Conservation (phyloP, 2,797 vertebrate species). For the Molossus molossus region DNA sequence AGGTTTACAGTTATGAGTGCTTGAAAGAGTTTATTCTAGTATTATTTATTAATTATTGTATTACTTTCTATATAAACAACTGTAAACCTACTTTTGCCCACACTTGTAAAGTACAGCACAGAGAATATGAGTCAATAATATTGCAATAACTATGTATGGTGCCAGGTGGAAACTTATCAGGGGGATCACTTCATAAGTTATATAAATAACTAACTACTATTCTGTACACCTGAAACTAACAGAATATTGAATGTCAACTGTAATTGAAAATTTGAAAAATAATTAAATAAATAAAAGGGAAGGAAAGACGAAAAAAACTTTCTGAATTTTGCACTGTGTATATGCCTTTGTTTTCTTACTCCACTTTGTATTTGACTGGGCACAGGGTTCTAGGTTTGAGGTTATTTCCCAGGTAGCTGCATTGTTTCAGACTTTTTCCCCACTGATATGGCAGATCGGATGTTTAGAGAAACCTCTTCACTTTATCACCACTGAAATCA, state of each 20-base stretch:
- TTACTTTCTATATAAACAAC: too few species aligned
- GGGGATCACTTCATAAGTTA: neutral
- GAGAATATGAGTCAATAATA: too few species aligned
- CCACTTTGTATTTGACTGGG: neutral
- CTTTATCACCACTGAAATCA: neutral
- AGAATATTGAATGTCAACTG: neutral
- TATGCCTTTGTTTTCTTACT: neutral
- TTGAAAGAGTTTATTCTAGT: too few species aligned
- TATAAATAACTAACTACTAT: neutral
- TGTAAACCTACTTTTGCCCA: too few species aligned
- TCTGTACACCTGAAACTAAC: neutral
- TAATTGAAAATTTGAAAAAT: neutral
- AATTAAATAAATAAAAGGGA: neutral
- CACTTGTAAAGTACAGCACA: too few species aligned
- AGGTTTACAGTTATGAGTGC: too few species aligned
- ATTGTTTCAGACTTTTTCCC: conserved; percentile 18
- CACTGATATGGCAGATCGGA: neutral
- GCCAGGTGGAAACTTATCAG: too few species aligned
- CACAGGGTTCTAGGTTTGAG: conserved; percentile 19
- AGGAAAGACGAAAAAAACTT: neutral
- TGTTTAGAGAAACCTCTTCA: conserved; percentile 9
- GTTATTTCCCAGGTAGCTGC: neutral
- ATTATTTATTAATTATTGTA: too few species aligned
- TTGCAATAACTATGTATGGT: too few species aligned
- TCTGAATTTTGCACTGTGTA: neutral